Base-by-base conservation (phyloP, 2,888 invertebrate species). In the Diarsia mendica region DNA sequence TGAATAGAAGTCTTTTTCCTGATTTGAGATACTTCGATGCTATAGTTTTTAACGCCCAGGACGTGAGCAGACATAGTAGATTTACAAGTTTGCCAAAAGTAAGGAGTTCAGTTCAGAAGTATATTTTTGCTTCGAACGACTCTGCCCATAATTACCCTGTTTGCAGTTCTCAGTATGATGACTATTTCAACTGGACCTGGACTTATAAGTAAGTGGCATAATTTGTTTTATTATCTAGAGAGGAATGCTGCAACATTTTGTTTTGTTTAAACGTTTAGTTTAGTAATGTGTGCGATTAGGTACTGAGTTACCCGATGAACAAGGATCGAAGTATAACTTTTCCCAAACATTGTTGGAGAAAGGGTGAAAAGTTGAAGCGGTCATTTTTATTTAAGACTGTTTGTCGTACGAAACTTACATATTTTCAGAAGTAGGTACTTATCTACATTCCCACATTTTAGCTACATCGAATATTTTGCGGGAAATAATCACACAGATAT, bases 181-280 rank as follows among this genome's bases (percentile, higher is more conserved):
- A 87, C 46, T 96, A 91, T 80, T 96, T 96, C 72, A 96, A 96
- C 76, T 96, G 96, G 96, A 95, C 95, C 20, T 96, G 95, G 96
- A 94, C 94, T 1, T 96, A 95, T 83, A 94, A 90, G 95, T 95
- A 87, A 77, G 84, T 18, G 85, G 69, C 13, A 28, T 33, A 11
- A 18, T 61, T 18, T 44, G 9, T 28, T 39, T 71, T 53, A 18
- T 46, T 46, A 51, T 70, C 61, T 61, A 49, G 0, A 65, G 39
- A n/a, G n/a, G 13, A n/a, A 63, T 20, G 1, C 8, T 9, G 28
- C 28, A 3, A 0, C 28, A 1, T 60, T 33, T 28, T 60, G 9
- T 1, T 33, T 28, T 1, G 4, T 58, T 28, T 28, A 58, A 58
- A 28, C 8, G 15, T n/a, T n/a, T n/a, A n/a, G n/a, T n/a, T n/a